These are phyloP conservation scores for Shargacucullia verbasci DNA, from an alignment of 2,888 invertebrate genomes.

Conservation along the genomic window DNA sequence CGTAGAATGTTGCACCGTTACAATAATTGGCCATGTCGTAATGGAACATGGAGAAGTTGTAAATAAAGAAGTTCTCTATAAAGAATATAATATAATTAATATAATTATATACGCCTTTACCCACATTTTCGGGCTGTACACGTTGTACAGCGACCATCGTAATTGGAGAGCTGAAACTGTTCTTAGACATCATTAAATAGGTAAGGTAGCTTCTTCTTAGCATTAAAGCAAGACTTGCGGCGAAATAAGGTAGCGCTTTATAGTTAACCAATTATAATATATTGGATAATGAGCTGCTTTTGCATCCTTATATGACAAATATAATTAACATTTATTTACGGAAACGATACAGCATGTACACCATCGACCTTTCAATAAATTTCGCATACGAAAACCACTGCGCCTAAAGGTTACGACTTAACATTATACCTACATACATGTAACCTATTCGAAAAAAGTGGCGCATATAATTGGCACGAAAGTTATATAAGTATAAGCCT, in stretches of 20 bases:
- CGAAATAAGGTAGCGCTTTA: slow-evolving; percentile 17
- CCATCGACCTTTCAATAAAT: neutral
- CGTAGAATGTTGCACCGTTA: slow-evolving; percentile 60
- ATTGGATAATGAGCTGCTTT: neutral
- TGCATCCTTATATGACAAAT: neutral
- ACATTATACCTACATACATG: slow-evolving; percentile 7
- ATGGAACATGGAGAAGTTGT: slow-evolving; percentile 46
- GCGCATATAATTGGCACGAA: slow-evolving; percentile 50
- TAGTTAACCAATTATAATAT: neutral
- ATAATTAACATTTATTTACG: neutral
- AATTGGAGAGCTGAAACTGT: slow-evolving; percentile 41
- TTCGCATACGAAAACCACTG: neutral
- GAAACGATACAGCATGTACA: neutral
- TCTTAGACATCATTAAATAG: slow-evolving; percentile 37
- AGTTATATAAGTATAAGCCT: slow-evolving; percentile 68
- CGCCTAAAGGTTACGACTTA: slow-evolving; percentile 25
- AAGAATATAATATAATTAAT: slow-evolving; percentile 29
- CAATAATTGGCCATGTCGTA: slow-evolving; percentile 53
- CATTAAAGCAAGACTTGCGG: slow-evolving; percentile 25
- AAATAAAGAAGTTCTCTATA: slow-evolving; percentile 37
- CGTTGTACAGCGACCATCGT: slow-evolving; percentile 20
- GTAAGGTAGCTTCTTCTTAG: slow-evolving; percentile 16
- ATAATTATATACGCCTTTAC: slow-evolving; percentile 40
- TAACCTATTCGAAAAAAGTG: slow-evolving; percentile 28
- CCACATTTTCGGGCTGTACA: slow-evolving; percentile 24